Evolutionary conservation across 2,797 vertebrate genomes (phyloP).

Genomic region (Sebastes matsubarae): DNA sequence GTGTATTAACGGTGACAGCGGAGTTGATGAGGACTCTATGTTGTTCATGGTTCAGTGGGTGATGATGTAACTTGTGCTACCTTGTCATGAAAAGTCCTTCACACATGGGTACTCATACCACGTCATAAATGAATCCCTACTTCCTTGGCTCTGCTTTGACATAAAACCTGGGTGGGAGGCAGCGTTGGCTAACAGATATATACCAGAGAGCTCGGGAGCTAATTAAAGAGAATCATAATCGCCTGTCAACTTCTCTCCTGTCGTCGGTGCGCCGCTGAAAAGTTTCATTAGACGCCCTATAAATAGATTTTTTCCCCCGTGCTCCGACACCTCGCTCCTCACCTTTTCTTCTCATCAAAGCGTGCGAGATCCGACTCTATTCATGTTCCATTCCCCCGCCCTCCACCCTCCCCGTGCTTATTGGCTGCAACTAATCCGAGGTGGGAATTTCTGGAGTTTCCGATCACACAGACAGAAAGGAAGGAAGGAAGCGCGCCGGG

Average conservation of each 20-base stretch:
- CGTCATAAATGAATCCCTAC: not conserved
- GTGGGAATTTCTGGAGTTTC: slow-evolving; percentile 51
- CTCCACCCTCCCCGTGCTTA: slow-evolving; percentile 1
- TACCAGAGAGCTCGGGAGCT: slow-evolving; percentile 43
- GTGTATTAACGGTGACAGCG: not conserved
- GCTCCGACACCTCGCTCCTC: slow-evolving; percentile 65
- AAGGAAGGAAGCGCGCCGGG: not conserved
- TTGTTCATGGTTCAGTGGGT: not conserved
- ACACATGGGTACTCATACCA: not conserved
- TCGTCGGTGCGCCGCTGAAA: slow-evolving; percentile 41
- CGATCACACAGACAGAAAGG: slow-evolving; percentile 25
- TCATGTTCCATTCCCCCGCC: not conserved
- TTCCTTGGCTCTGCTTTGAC: not conserved
- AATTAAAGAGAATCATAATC: slow-evolving; percentile 77
- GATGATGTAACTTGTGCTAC: not conserved
- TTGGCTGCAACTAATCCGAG: slow-evolving; percentile 59
- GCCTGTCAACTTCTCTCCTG: slow-evolving; percentile 60
- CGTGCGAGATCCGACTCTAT: not conserved
- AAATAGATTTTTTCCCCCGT: slow-evolving; percentile 69
- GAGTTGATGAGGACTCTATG: not conserved
- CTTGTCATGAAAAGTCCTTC: not conserved
- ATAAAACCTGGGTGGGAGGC: not conserved
- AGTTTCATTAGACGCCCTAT: slow-evolving; percentile 65
- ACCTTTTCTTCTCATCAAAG: slow-evolving; percentile 69
- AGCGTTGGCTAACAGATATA: slow-evolving; percentile 52